Evolutionary conservation across 2,113 vertebrate species (phyloP).

Genomic region (Varanus salvator): DNA sequence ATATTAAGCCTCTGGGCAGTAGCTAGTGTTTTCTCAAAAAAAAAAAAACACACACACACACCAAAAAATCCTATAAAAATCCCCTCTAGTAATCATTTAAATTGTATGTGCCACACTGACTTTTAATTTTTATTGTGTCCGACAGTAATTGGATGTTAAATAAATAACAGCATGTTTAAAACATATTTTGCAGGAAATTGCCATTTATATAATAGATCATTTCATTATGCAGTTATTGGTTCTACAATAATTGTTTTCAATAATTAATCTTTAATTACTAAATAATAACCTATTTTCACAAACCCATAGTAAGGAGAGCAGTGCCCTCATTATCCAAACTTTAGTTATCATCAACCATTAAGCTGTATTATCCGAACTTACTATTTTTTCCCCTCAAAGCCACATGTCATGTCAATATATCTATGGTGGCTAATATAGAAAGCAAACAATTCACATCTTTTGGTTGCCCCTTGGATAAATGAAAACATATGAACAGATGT

Average conservation of each 20-base stretch:
- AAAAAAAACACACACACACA: no score
- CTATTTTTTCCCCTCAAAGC: background rate
- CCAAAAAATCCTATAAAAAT: no score
- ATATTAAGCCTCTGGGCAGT: slow-evolving; percentile 69
- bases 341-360: background rate
- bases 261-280: slow-evolving; percentile 74
- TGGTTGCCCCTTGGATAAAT: background rate
- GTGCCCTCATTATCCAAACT: background rate
- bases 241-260: slow-evolving; percentile 66
- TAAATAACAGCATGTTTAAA: slow-evolving; percentile 72
- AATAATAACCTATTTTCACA: slow-evolving; percentile 59
- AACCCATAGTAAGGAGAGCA: slow-evolving; percentile 36
- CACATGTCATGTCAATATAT: background rate
- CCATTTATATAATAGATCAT: slow-evolving; percentile 72
- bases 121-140: slow-evolving; percentile 81
- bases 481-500: background rate
- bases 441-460: background rate
- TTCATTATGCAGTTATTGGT: slow-evolving; percentile 72
- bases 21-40: slow-evolving; percentile 62
- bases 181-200: slow-evolving; percentile 74
- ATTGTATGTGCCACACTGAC: slow-evolving; percentile 68
- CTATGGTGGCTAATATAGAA: background rate
- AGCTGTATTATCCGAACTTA: background rate
- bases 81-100: slow-evolving; percentile 65
- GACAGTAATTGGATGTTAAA: slow-evolving; percentile 80